A percentile compares a stretch with the other conserved stretches of the same genome.
phyloP scores from a whole-genome alignment of 1,140 invertebrate species.

The Papilio dardanus region DNA sequence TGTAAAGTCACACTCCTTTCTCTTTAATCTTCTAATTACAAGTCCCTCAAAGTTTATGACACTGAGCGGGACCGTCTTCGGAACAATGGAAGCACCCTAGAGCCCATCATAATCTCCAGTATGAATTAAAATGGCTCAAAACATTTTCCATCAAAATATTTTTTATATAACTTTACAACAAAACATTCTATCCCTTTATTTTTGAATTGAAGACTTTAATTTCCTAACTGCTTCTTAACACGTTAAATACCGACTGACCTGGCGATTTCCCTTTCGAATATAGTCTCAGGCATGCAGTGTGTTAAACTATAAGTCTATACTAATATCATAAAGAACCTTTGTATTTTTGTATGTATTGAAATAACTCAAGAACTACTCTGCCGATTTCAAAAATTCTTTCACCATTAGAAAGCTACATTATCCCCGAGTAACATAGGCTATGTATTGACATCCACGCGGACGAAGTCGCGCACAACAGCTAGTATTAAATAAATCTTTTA shows the following conservation, averaged over 20 bases:
- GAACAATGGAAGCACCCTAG: conserved; percentile 34
- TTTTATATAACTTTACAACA: conserved; percentile 6
- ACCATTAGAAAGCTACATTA: no score
- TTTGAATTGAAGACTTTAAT: neutral
- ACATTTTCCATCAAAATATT: conserved; percentile 28
- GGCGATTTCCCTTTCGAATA: neutral
- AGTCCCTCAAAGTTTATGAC: conserved; percentile 47
- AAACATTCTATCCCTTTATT: neutral
- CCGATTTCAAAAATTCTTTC: no score
- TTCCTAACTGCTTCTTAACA: neutral
- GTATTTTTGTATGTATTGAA: no score
- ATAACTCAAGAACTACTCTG: no score
- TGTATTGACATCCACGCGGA: no score
- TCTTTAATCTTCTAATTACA: conserved; percentile 73
- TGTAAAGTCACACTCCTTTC: conserved; percentile 48
- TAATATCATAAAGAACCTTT: no score
- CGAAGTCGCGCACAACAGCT: no score
- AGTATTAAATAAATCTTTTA: neutral
- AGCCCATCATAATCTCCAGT: conserved; percentile 23
- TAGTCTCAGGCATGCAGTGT: neutral
- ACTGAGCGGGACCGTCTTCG: conserved; percentile 43
- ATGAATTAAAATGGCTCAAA: conserved; percentile 24
- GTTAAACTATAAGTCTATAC: neutral
- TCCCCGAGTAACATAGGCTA: no score
- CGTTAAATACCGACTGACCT: neutral